Percentiles rank a stretch among this genome's conserved stretches.
Evolutionary conservation across 2,888 invertebrate genomes (phyloP).

Genomic region (Pollenia labialis): DNA sequence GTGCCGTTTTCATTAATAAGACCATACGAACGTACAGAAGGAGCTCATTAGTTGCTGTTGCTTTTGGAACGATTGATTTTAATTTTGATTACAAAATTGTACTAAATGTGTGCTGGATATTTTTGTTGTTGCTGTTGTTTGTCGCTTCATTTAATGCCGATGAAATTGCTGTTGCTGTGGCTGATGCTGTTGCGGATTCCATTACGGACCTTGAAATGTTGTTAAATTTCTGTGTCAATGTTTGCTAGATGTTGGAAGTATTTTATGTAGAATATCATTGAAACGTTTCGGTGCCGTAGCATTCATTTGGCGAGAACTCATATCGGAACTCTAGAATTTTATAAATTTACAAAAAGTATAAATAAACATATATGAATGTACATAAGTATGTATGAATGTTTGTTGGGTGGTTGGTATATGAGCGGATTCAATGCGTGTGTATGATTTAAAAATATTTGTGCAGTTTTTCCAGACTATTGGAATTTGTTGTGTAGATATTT

Average conservation of each 20-base stretch:
- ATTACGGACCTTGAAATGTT: conserved; percentile 8
- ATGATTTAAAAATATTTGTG: neutral
- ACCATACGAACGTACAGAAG: neutral
- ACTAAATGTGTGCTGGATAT: conserved; percentile 24
- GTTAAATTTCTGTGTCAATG: conserved; percentile 10
- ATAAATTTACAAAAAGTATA: conserved; percentile 58
- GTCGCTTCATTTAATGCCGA: neutral
- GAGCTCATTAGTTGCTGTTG: conserved; percentile 44
- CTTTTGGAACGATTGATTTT: conserved; percentile 16
- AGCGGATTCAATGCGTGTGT: neutral
- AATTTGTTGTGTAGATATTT: neutral
- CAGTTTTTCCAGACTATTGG: too few relatives aligned
- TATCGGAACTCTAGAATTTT: conserved; percentile 82
- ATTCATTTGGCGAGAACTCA: conserved; percentile 83
- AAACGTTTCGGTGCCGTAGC: conserved; percentile 80
- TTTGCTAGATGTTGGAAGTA: conserved; percentile 58
- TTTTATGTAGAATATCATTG: conserved; percentile 76
- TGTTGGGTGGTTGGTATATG: neutral
- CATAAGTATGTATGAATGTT: neutral
- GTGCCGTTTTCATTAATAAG: conserved; percentile 22
- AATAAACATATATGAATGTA: neutral
- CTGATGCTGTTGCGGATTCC: conserved; percentile 21
- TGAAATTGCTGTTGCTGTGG: conserved; percentile 18
- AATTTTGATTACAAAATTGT: conserved; percentile 18
- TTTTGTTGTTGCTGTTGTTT: conserved; percentile 36